Evolutionary conservation across 2,888 invertebrate species (phyloP), one percentile per base, ranked within the genome.

Genomic region (Drosophila anceps): DNA sequence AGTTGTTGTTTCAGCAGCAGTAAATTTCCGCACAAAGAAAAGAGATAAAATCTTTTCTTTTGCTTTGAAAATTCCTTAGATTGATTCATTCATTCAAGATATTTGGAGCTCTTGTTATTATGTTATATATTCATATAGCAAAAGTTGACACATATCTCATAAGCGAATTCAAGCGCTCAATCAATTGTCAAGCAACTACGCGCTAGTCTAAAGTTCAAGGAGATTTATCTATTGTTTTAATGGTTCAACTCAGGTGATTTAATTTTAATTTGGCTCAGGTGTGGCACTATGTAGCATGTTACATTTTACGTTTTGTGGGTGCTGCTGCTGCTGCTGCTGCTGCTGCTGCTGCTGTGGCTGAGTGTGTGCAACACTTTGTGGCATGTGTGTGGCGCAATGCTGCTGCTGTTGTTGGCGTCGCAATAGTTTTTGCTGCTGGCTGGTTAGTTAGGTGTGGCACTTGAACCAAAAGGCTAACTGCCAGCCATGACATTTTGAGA

Each of bases 401-500:
- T 37, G n/a, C 53, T 58, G 46, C 33, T 33, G 10, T 48, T 48
- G 61, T 31, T 54, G 78, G 66, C 72, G 53, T 48, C 77, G 60
- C 61, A 73, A 78, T 59, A 67, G 61, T 68, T 64, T 71, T 61
- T 44, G 29, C 31, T 13, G 31, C 31, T 24, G 0, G 67, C n/a
- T 29, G 41, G 4, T 35, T 4, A 13, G 46, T 37, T 44, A 61
- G 54, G 69, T 41, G 71, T 65, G 71, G 75, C 81, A 78, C 67
- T 60, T 76, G 80, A 79, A 76, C 72, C 68, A 41, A 71, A 62
- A 73, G 88, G 83, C 80, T 77, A 84, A 88, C 83, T 84, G 83
- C 83, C 88, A 84, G 83, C 88, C 83, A 77, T 84, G 83, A 84
- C 83, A 84, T 84, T 88, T 88, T 39, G 69, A 77, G 86, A 88